Evolutionary conservation across 1,140 invertebrate species (phyloP).

Genomic region (Drosophila virilis): DNA sequence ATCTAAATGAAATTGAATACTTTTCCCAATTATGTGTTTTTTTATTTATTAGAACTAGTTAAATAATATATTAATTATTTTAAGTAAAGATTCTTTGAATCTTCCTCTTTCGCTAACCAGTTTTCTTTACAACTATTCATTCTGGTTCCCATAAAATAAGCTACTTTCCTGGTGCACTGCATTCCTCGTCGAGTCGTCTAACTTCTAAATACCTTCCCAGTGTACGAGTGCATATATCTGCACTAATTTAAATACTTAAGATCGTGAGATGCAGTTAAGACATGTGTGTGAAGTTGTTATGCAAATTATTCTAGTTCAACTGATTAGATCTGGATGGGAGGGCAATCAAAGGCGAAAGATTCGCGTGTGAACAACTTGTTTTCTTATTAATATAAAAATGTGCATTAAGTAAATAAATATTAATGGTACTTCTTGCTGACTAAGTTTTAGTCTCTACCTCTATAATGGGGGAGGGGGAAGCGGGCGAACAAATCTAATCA

Average conservation of each 20-base stretch:
- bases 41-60: too few relatives aligned
- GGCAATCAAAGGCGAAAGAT: background rate
- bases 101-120: too few relatives aligned
- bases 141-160: too few relatives aligned
- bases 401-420: background rate
- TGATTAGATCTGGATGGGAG: background rate
- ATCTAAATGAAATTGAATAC: too few relatives aligned
- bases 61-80: too few relatives aligned
- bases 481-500: background rate
- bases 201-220: background rate
- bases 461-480: too few relatives aligned
- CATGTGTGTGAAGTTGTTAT: constrained; percentile 21
- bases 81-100: too few relatives aligned
- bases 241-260: constrained; percentile 7
- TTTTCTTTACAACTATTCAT: too few relatives aligned
- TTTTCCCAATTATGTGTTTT: too few relatives aligned
- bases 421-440: background rate
- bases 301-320: background rate
- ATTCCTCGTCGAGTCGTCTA: background rate
- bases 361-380: background rate
- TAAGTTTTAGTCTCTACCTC: too few relatives aligned
- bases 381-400: background rate
- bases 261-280: background rate
- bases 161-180: background rate
- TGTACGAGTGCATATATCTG: background rate